Percentiles rank a stretch among this genome's conserved stretches.
These are phyloP conservation scores for Ophthalmolycus amberensis DNA, from an alignment of 2,113 vertebrate species.

Conservation along the genomic window DNA sequence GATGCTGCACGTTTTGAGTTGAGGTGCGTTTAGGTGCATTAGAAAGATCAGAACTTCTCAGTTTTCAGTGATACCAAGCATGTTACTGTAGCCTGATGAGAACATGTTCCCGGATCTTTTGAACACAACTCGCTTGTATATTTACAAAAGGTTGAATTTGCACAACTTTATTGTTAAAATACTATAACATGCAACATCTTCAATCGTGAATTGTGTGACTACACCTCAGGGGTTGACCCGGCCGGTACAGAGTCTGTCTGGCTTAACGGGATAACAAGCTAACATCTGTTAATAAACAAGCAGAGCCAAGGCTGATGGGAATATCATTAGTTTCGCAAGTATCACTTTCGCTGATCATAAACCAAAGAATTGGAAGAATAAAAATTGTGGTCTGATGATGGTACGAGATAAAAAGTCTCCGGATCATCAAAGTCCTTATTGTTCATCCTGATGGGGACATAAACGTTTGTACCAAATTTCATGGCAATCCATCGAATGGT, in stretches of 20 bases:
- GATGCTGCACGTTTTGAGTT: too few relatives aligned
- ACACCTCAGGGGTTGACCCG: too few relatives aligned
- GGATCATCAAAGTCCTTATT: background rate
- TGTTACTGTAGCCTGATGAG: background rate
- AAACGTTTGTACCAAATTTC: background rate
- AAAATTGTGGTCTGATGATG: background rate
- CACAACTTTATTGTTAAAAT: background rate
- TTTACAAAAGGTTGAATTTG: background rate
- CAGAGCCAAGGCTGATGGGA: background rate
- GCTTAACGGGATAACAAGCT: background rate
- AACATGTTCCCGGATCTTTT: background rate
- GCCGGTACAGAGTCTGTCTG: too few relatives aligned
- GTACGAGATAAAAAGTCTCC: background rate
- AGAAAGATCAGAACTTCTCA: too few relatives aligned
- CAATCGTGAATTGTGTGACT: background rate
- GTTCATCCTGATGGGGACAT: background rate
- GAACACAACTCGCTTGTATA: background rate
- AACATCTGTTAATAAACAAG: background rate
- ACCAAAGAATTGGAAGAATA: background rate
- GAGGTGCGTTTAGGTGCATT: background rate
- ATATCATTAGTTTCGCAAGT: background rate
- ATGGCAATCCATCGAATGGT: background rate
- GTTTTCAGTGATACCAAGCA: background rate
- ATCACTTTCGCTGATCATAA: background rate
- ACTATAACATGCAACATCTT: background rate